phyloP scores from a whole-genome alignment of 2,888 invertebrate species.

The Sclerodermus sp. region DNA sequence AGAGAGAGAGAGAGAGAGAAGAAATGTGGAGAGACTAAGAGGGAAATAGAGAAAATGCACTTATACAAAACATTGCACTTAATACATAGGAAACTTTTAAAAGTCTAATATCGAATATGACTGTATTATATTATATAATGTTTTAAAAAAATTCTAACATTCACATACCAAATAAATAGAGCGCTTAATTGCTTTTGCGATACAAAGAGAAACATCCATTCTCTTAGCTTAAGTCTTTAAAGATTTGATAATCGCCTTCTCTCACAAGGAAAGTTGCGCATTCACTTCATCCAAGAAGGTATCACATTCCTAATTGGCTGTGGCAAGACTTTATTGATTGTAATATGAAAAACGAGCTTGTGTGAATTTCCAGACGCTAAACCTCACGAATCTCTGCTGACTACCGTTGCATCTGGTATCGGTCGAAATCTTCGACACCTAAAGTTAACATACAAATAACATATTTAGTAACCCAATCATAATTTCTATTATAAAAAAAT shows the following conservation, averaged over 20 bases:
- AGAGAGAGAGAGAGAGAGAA: no score
- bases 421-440: slow-evolving; percentile 56
- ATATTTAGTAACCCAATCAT: no score
- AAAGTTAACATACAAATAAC: slow-evolving; percentile 16
- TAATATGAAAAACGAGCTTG: slow-evolving; percentile 39
- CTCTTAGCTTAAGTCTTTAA: slow-evolving; percentile 4
- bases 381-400: slow-evolving; percentile 54
- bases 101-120: no score
- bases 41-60: no score
- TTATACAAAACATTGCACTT: no score
- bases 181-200: slow-evolving; percentile 9
- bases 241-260: slow-evolving; percentile 13
- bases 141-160: slow-evolving; percentile 1
- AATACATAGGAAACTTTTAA: no score
- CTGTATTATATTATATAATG: neutral
- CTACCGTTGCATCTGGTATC: slow-evolving; percentile 51
- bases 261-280: slow-evolving; percentile 36
- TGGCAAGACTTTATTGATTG: slow-evolving; percentile 43
- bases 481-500: no score
- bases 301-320: slow-evolving; percentile 49
- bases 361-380: slow-evolving; percentile 32
- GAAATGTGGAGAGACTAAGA: no score
- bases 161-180: slow-evolving; percentile 12
- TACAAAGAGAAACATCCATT: slow-evolving; percentile 8
- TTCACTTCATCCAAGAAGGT: slow-evolving; percentile 40